Percentiles rank a stretch among this genome's conserved stretches.
Conservation (phyloP, 2,113 vertebrate species). For the Mystacornis crossleyi region DNA sequence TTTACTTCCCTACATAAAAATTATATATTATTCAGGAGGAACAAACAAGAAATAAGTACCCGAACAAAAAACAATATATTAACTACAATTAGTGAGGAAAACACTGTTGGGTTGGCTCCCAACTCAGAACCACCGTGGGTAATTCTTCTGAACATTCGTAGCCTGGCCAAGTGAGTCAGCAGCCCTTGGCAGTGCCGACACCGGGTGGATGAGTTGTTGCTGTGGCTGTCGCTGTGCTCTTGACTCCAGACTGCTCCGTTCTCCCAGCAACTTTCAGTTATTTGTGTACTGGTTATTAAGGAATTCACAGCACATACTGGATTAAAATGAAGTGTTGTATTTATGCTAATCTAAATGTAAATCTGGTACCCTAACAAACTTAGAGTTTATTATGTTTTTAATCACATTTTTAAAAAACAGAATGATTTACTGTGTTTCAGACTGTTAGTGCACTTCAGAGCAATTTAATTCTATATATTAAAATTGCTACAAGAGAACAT, state of each 20-base stretch:
- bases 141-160: neutral
- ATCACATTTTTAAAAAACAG: neutral
- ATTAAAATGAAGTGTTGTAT: neutral
- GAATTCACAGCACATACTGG: neutral
- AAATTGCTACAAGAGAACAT: neutral
- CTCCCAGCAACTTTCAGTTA: neutral
- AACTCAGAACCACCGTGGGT: neutral
- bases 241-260: neutral
- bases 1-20: neutral
- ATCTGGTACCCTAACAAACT: neutral
- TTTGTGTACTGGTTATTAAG: neutral
- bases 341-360: neutral
- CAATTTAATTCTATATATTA: neutral
- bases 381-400: neutral
- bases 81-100: neutral
- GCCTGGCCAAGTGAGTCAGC: neutral
- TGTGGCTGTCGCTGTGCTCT: fast-evolving
- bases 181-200: neutral
- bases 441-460: neutral
- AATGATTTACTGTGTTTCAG: neutral
- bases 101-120: neutral
- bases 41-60: neutral
- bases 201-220: neutral
- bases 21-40: neutral
- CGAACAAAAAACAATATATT: neutral